Percentiles rank a stretch among this genome's conserved stretches.
phyloP scores from a whole-genome alignment of 2,888 invertebrate genomes.

The Ametastegia equiseti region DNA sequence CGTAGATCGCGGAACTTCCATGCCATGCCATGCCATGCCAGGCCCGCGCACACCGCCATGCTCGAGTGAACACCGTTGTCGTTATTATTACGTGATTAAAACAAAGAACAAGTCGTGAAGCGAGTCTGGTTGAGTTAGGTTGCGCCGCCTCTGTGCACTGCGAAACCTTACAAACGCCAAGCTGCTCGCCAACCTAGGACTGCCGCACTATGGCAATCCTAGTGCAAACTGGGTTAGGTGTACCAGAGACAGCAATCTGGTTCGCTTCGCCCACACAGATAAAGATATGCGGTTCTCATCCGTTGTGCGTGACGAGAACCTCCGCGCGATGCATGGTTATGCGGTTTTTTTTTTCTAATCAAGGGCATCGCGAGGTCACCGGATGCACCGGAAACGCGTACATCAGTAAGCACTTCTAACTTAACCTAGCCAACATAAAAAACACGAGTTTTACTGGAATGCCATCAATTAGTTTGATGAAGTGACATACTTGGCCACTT shows the following conservation, averaged over 20 bases:
- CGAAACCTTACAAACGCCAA: constrained; percentile 1
- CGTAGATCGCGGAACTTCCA: constrained; percentile 31
- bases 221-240: constrained; percentile 32
- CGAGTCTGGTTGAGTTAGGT: neutral
- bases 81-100: constrained; percentile 6
- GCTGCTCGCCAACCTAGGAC: neutral
- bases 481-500: too few relatives aligned
- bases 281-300: constrained; percentile 1
- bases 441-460: too few relatives aligned
- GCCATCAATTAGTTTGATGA: too few relatives aligned
- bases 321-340: neutral
- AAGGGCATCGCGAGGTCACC: constrained; percentile 24
- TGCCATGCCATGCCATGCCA: neutral
- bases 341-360: neutral
- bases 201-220: neutral
- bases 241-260: constrained; percentile 21
- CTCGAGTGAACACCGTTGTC: neutral
- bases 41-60: neutral
- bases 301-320: neutral
- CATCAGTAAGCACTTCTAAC: too few relatives aligned
- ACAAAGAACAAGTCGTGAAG: constrained; percentile 2
- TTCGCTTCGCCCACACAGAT: constrained; percentile 7
- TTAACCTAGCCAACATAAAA: too few relatives aligned
- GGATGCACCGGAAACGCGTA: constrained; percentile 15
- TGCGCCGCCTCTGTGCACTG: neutral